Conservation (phyloP, 2,113 vertebrate species). For the Antidorcas marsupialis region DNA sequence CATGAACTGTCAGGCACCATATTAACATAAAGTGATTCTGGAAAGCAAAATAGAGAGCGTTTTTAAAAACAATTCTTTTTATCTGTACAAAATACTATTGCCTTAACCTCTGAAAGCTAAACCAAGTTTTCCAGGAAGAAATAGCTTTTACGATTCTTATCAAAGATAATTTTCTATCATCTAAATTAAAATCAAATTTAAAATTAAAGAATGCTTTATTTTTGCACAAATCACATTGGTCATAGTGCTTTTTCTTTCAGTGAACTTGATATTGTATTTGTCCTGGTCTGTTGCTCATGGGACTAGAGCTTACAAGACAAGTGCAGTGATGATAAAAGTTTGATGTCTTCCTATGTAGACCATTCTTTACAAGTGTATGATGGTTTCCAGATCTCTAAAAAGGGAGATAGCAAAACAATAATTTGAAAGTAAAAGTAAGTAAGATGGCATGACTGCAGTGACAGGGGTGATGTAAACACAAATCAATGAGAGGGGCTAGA, state of each 20-base stretch:
- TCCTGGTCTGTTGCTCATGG: background rate
- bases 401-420: background rate
- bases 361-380: background rate
- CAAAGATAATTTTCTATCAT: slow-evolving; percentile 16
- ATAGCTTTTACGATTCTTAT: slow-evolving; percentile 6
- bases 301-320: background rate
- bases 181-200: slow-evolving; percentile 49
- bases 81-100: background rate
- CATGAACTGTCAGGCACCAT: background rate
- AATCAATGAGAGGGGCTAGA: fast-evolving
- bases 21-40: background rate
- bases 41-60: background rate
- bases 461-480: background rate
- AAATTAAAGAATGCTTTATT: background rate
- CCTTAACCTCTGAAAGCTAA: background rate
- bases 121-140: slow-evolving; percentile 26
- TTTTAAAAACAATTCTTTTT: slow-evolving; percentile 34
- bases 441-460: background rate
- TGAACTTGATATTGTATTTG: background rate
- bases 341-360: background rate
- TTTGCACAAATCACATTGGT: background rate
- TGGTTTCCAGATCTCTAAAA: background rate
- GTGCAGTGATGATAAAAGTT: background rate
- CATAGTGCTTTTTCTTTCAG: background rate
- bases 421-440: background rate